Evolutionary conservation across 2,888 invertebrate species (phyloP), one percentile per base, ranked within the genome.

Genomic region (Chalcis sispes): DNA sequence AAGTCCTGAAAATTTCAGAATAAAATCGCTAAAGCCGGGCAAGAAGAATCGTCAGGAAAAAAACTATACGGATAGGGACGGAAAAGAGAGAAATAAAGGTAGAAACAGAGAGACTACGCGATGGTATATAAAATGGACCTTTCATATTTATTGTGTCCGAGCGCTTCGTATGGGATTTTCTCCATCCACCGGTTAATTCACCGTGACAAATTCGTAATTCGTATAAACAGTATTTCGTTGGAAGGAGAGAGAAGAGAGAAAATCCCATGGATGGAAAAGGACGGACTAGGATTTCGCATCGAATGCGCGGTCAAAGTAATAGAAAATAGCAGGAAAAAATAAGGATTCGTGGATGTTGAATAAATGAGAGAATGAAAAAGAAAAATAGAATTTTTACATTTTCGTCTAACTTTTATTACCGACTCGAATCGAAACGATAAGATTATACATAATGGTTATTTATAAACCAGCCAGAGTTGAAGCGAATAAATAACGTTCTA

Each of bases 181-280:
- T 27, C 52, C 29, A 52, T 54, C 58, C 62, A 20, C n/a, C 10
- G 7, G 64, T 56, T 70, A 62, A 75, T 69, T 64, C 64, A 20
- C 36, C 64, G 64, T 75, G 70, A 75, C 70, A 64, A 70, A 75
- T 75, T 64, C 42, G 58, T 64, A 40, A 70, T 70, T 70, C 64
- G 70, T 58, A 62, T 48, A 62, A 48, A 62, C 67, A 48, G 46
- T 3, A 18, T 25, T 65, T 40, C 27, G 29, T 8, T 32, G 18
- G 8, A 25, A 23, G 13, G 32, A 27, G n/a, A 29, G 20, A 52
- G 18, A 4, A n/a, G n/a, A 25, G 27, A 15, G 54, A 8, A 20
- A 36, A 25, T n/a, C 27, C 48, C 18, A 0, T 13, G 48, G 32
- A 0, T 15, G 15, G 18, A 7, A n/a, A 13, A 25, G 1, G 25